These are phyloP conservation scores for Trinorchestia longiramus DNA, from an alignment of 1,140 invertebrate species.

Conservation along the genomic window DNA sequence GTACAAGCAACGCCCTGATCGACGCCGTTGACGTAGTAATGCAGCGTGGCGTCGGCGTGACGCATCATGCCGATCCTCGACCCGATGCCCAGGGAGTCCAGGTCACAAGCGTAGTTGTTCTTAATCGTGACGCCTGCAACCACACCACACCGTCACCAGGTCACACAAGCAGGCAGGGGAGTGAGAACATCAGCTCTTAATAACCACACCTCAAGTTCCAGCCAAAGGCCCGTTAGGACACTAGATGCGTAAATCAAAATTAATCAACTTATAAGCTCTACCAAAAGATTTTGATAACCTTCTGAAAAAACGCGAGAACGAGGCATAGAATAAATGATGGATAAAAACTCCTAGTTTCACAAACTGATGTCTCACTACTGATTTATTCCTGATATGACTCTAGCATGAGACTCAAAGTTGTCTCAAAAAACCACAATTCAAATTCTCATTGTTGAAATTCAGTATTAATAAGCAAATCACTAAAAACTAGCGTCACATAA, in stretches of 20 bases:
- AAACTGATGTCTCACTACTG: too few species aligned
- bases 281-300: background rate
- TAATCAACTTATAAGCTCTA: background rate
- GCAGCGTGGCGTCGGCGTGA: slow-evolving; percentile 84
- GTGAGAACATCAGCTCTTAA: background rate
- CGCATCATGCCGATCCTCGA: slow-evolving; percentile 82
- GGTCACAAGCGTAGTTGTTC: slow-evolving; percentile 85
- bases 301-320: background rate
- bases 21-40: slow-evolving; percentile 91
- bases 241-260: background rate
- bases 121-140: slow-evolving; percentile 76
- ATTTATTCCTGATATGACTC: too few species aligned
- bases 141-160: slow-evolving; percentile 80
- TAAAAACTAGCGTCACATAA: too few species aligned
- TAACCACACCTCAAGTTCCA: background rate
- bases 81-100: slow-evolving; percentile 82
- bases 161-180: slow-evolving; percentile 55
- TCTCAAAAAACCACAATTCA: too few species aligned
- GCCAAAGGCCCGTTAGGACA: background rate
- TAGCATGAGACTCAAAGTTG: too few species aligned
- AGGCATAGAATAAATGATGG: background rate
- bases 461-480: too few species aligned
- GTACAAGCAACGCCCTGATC: slow-evolving; percentile 90
- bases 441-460: too few species aligned
- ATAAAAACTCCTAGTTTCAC: too few species aligned